A percentile compares a stretch with the other conserved stretches of the same genome.
These are phyloP conservation scores for Octodonta nipae DNA, from an alignment of 2,888 invertebrate genomes.

Conservation along the genomic window DNA sequence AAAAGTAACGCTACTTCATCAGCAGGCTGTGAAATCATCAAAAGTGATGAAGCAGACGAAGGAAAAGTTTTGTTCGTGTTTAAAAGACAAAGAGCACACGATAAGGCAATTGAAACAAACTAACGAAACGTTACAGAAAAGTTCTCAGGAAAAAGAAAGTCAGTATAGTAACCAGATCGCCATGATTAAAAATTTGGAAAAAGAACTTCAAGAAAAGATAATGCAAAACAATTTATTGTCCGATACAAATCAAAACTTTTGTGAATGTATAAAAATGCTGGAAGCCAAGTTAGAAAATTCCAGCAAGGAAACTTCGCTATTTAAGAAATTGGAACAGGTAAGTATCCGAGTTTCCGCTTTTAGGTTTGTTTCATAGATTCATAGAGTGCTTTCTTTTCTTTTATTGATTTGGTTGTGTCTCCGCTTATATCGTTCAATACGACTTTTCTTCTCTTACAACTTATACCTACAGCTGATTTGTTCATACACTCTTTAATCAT, in stretches of 20 bases:
- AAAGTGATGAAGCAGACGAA: slow-evolving; percentile 20
- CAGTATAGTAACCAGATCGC: too few relatives aligned
- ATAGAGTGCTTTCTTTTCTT: too few relatives aligned
- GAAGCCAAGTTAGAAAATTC: slow-evolving; percentile 13
- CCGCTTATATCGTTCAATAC: too few relatives aligned
- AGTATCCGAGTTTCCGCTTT: too few relatives aligned
- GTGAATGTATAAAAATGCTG: slow-evolving; percentile 14
- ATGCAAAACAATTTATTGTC: slow-evolving; percentile 10
- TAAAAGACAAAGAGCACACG: slow-evolving; percentile 17
- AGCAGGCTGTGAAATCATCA: slow-evolving; percentile 19
- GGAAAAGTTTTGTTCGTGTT: slow-evolving; percentile 18
- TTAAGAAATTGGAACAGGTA: slow-evolving; percentile 15
- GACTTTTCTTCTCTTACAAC: too few relatives aligned
- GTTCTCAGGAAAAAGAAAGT: slow-evolving; percentile 12
- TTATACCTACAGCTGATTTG: too few relatives aligned
- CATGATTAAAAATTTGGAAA: too few relatives aligned
- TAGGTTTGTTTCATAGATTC: too few relatives aligned
- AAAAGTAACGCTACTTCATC: slow-evolving; percentile 17
- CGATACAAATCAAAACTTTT: slow-evolving; percentile 14
- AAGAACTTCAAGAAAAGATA: too few relatives aligned
- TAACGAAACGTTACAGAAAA: slow-evolving; percentile 12
- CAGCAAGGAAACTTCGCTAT: slow-evolving; percentile 8
- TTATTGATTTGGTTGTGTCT: too few relatives aligned
- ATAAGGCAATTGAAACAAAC: slow-evolving; percentile 15
- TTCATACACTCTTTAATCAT: too few relatives aligned